Conservation (phyloP, 2,113 vertebrate genomes). For the Nettapus auritus region DNA sequence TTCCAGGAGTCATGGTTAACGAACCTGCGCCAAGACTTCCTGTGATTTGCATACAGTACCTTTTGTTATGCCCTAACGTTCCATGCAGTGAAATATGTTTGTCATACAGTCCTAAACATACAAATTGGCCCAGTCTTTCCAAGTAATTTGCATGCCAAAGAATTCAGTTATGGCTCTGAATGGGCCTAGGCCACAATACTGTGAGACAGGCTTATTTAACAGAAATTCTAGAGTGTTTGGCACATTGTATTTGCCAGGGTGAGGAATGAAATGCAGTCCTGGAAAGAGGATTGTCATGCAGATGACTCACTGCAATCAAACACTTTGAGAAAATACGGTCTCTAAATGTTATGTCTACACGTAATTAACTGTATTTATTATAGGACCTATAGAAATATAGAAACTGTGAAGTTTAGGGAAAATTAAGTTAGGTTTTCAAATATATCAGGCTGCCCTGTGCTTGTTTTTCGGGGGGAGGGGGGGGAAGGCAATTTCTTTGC, state of each 20-base stretch:
- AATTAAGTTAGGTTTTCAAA: constrained; percentile 43
- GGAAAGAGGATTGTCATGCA: constrained; percentile 6
- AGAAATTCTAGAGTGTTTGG: constrained; percentile 33
- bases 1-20: not conserved
- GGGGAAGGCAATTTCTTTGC: not conserved
- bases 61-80: not conserved
- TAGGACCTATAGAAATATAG: constrained; percentile 6
- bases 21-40: not conserved
- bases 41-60: not conserved
- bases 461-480: not conserved
- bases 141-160: not conserved
- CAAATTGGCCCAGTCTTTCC: not conserved
- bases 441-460: not conserved
- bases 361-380: constrained; percentile 49
- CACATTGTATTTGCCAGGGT: not conserved
- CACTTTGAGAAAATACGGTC: not conserved
- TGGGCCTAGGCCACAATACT: not conserved
- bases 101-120: constrained; percentile 7
- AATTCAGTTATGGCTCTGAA: not conserved
- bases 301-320: constrained; percentile 29
- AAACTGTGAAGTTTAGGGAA: constrained; percentile 40
- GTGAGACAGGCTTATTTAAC: not conserved
- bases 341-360: constrained; percentile 46
- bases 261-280: not conserved
- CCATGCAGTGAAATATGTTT: constrained; percentile 34